Evolutionary conservation across 2,113 vertebrate species (phyloP).

Genomic region (Phodopus roborovskii): DNA sequence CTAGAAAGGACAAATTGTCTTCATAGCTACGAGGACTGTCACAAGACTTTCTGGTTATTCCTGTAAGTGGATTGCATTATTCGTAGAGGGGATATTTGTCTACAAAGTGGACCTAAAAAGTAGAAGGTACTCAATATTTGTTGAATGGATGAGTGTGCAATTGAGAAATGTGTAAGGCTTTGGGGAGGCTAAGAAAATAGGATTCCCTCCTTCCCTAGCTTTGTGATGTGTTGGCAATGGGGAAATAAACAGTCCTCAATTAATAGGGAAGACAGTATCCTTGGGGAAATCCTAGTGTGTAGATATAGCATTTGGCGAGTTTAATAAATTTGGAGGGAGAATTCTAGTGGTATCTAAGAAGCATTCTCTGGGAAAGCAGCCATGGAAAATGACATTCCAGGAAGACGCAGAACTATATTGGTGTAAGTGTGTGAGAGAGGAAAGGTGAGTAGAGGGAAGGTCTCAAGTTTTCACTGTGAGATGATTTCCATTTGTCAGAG

Average conservation of each 20-base stretch:
- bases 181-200: background rate
- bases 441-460: background rate
- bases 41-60: background rate
- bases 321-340: conserved; percentile 15
- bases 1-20: background rate
- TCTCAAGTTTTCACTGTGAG: background rate
- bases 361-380: background rate
- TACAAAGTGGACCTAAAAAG: background rate
- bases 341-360: background rate
- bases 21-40: background rate
- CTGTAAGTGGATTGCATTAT: background rate
- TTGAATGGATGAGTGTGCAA: background rate
- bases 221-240: background rate
- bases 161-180: background rate
- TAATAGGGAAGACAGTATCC: background rate
- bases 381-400: background rate
- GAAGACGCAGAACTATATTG: background rate
- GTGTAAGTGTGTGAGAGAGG: background rate
- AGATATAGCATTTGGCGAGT: background rate
- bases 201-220: background rate
- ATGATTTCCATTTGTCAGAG: background rate
- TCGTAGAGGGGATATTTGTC: background rate
- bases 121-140: background rate
- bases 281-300: background rate
- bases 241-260: background rate